Conservation (phyloP, 2,888 invertebrate species). For the Junonia oenone region DNA sequence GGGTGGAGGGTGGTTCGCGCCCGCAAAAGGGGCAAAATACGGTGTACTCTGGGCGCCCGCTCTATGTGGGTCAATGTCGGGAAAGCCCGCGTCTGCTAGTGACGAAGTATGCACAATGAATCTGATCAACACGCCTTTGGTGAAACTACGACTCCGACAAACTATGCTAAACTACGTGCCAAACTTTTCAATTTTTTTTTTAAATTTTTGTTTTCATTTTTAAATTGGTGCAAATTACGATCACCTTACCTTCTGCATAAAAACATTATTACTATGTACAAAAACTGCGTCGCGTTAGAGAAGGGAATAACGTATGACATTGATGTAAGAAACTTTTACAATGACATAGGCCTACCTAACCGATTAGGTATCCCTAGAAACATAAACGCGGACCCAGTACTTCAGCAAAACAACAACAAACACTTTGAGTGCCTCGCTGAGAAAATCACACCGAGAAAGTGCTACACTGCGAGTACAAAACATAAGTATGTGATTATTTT, state of each 20-base stretch:
- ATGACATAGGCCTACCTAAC: too few relatives aligned
- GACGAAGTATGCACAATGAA: constrained; percentile 79
- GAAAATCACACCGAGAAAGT: background rate
- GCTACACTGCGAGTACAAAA: background rate
- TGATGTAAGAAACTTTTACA: too few relatives aligned
- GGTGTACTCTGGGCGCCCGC: constrained; percentile 79
- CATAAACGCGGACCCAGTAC: too few relatives aligned
- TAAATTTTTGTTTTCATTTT: background rate
- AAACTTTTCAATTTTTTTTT: background rate
- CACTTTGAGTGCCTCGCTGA: background rate
- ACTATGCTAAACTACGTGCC: constrained; percentile 37
- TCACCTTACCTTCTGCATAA: background rate
- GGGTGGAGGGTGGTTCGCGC: constrained; percentile 78
- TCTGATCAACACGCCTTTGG: constrained; percentile 76
- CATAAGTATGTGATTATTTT: background rate
- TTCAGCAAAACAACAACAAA: background rate
- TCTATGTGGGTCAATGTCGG: constrained; percentile 81
- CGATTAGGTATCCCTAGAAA: too few relatives aligned
- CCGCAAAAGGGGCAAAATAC: constrained; percentile 81
- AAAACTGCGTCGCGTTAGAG: too few relatives aligned
- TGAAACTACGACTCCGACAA: constrained; percentile 62
- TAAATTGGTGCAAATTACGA: background rate
- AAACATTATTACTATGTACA: background rate
- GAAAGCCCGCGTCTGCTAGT: constrained; percentile 80
- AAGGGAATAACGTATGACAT: too few relatives aligned